Evolutionary conservation across 2,888 invertebrate genomes (phyloP), one percentile per base, ranked within the genome.

Genomic region (Coenonympha glycerion): DNA sequence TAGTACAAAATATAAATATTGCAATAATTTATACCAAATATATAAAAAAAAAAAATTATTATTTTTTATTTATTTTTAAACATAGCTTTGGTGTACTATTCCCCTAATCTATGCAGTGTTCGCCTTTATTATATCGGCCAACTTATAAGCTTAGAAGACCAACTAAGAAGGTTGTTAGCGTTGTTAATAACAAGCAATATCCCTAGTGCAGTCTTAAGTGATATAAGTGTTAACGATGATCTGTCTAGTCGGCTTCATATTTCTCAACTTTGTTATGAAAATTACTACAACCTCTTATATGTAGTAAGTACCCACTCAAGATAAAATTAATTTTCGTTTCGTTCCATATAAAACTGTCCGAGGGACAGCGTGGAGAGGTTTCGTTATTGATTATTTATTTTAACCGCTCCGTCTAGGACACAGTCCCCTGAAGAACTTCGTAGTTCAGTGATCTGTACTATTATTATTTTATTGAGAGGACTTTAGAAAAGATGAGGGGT

Each of bases 101-200:
- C n/a, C n/a, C n/a, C n/a, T n/a, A n/a, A n/a, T n/a, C n/a, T n/a
- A n/a, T n/a, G n/a, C n/a, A n/a, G n/a, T n/a, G n/a, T n/a, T n/a
- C n/a, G n/a, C n/a, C n/a, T n/a, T n/a, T 15, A 24, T 39, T 24
- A 8, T 9, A 9, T 15, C 16, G 13, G 9, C 24, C 15, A 15
- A 39, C 39, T 39, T n/a, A 33, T 33, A 21, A 36, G 11, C 21
- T 19, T 6, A 6, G 19, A 36, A n/a, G n/a, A n/a, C n/a, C n/a
- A n/a, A n/a, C n/a, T n/a, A n/a, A n/a, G n/a, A n/a, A 36, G 34
- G 18, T 33, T 19, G 34, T 34, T 19, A 34, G 36, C n/a, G 36
- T 21, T 36, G 21, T 36, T 21, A 11, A 19, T 11, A 36, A 19
- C 19, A 21, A 36, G 36, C 6, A 19, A 19, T 36, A 36, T 19